Evolutionary conservation across 1,140 invertebrate species (phyloP).

Genomic region (Episyrphus balteatus): DNA sequence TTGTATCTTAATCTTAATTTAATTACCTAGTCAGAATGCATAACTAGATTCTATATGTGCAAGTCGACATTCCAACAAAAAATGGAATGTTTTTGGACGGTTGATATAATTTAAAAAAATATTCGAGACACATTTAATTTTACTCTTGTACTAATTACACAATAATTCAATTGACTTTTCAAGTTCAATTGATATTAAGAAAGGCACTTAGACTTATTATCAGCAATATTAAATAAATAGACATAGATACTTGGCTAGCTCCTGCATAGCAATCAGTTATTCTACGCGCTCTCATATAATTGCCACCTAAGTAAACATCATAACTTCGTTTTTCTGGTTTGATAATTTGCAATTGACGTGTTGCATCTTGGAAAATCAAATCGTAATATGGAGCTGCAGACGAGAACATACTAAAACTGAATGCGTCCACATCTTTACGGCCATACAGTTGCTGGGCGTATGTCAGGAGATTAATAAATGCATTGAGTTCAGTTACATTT

Average conservation of each 20-base stretch:
- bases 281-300: constrained; percentile 64
- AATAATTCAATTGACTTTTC: too few species aligned
- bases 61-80: too few species aligned
- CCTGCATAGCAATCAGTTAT: constrained; percentile 67
- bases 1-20: too few species aligned
- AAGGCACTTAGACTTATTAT: background rate
- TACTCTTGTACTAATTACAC: too few species aligned
- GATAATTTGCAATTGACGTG: constrained; percentile 67
- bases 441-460: constrained; percentile 88
- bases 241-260: constrained; percentile 18
- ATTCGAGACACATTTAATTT: too few species aligned
- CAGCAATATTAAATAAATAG: constrained; percentile 2
- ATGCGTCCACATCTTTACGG: constrained; percentile 70
- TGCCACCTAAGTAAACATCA: constrained; percentile 52
- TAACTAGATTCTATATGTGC: too few species aligned
- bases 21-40: too few species aligned
- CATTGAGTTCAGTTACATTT: constrained; percentile 70
- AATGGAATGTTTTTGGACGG: too few species aligned
- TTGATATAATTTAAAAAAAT: too few species aligned
- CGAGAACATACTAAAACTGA: constrained; percentile 83
- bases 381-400: constrained; percentile 70
- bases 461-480: constrained; percentile 76
- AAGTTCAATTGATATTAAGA: too few species aligned
- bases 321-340: constrained; percentile 49
- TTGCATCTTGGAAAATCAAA: constrained; percentile 86